These are phyloP conservation scores for Lamellibrachia satsuma DNA, from an alignment of 2,888 invertebrate genomes.

Conservation along the genomic window DNA sequence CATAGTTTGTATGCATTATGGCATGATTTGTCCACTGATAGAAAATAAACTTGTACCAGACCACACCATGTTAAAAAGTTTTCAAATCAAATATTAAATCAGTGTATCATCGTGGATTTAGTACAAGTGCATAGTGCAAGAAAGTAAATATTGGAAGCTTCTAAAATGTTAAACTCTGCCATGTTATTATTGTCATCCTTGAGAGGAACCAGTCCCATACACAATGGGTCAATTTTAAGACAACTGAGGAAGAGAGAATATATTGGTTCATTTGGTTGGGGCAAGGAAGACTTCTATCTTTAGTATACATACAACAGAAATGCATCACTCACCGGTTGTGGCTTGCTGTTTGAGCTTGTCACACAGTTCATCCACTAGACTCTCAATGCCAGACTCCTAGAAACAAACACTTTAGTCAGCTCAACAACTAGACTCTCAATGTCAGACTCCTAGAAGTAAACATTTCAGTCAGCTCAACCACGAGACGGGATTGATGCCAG, in stretches of 20 bases:
- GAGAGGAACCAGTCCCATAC: not conserved
- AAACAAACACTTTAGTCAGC: not conserved
- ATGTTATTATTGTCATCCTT: not conserved
- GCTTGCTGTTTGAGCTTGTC: slow-evolving; percentile 79
- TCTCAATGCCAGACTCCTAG: slow-evolving; percentile 80
- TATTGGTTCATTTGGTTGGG: no score
- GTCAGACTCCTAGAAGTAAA: not conserved
- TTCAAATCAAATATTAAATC: not conserved
- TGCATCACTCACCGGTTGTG: slow-evolving; percentile 39
- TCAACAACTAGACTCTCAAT: not conserved
- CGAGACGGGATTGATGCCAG: no score
- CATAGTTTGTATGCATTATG: not conserved
- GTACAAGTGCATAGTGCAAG: not conserved
- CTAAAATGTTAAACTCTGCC: not conserved
- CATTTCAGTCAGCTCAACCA: no score
- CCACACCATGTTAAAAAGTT: not conserved
- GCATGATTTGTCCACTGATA: not conserved
- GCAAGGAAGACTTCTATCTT: no score
- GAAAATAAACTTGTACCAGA: not conserved
- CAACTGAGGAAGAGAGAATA: not conserved
- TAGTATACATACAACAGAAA: no score
- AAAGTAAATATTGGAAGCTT: not conserved
- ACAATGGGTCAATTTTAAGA: not conserved
- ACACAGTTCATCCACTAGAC: slow-evolving; percentile 84
- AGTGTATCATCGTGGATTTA: not conserved